These are phyloP conservation scores for Plecturocebus donacophilus DNA, from an alignment of 2,113 vertebrate genomes.

Conservation along the genomic window DNA sequence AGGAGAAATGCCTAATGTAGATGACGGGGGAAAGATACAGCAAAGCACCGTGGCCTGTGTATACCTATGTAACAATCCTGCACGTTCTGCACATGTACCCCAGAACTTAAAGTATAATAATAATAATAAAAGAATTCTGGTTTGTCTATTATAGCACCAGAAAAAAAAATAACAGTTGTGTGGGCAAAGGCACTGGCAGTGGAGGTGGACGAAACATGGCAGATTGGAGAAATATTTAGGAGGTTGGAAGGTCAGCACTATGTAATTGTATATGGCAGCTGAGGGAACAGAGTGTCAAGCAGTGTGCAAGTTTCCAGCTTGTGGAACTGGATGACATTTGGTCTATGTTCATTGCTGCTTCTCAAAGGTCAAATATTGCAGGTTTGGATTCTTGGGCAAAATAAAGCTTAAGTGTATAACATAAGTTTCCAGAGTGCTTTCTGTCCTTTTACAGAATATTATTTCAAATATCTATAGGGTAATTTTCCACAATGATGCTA, in stretches of 20 bases:
- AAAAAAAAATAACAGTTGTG: no score
- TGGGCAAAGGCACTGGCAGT: no score
- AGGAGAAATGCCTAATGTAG: no score
- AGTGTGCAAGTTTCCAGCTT: background rate
- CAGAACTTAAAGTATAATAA: no score
- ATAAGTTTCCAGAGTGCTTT: background rate
- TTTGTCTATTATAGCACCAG: background rate
- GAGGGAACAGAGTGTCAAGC: background rate
- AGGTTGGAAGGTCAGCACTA: background rate
- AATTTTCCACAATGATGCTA: background rate
- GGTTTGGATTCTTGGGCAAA: background rate
- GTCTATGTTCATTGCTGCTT: background rate
- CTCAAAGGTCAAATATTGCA: constrained; percentile 52
- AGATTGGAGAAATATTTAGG: background rate
- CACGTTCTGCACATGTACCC: no score
- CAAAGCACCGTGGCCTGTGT: no score
- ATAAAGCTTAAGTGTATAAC: background rate
- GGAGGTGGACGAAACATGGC: background rate
- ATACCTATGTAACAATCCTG: no score
- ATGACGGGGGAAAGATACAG: no score
- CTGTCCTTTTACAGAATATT: background rate
- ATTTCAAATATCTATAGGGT: background rate
- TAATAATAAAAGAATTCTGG: background rate
- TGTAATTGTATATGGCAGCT: background rate
- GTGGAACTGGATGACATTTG: constrained; percentile 39